phyloP scores from a whole-genome alignment of 2,888 invertebrate genomes.

The Drosophila seclusa region DNA sequence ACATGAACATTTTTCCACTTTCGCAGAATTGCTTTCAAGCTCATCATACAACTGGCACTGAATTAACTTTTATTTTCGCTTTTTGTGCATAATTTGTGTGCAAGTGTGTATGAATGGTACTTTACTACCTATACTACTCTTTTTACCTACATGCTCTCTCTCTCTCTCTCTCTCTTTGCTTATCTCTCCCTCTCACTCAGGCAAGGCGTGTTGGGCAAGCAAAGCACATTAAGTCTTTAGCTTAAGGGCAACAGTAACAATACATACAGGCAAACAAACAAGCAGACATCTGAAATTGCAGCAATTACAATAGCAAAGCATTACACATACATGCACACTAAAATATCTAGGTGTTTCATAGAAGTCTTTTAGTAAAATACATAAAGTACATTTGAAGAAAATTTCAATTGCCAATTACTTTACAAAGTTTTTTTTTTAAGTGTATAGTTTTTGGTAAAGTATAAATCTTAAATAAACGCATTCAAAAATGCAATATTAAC shows the following conservation, averaged over 20 bases:
- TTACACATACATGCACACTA: slow-evolving; percentile 23
- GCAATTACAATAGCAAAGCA: slow-evolving; percentile 68
- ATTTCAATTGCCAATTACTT: not conserved
- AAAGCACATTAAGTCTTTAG: slow-evolving; percentile 78
- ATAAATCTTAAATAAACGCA: not conserved
- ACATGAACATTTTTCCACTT: slow-evolving; percentile 48
- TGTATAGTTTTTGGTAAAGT: not conserved
- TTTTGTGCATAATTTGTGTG: slow-evolving; percentile 56
- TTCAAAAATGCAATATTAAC: not conserved
- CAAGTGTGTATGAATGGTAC: slow-evolving; percentile 14
- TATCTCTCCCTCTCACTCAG: slow-evolving; percentile 3
- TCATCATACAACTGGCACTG: slow-evolving; percentile 58
- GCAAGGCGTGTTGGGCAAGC: slow-evolving; percentile 31
- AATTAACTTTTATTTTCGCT: slow-evolving; percentile 61
- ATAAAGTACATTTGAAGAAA: not conserved
- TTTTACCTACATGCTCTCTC: not conserved
- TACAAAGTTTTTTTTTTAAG: not conserved
- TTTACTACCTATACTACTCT: slow-evolving; percentile 7
- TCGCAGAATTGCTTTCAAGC: slow-evolving; percentile 45
- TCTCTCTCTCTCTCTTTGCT: not conserved
- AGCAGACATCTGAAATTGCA: slow-evolving; percentile 69
- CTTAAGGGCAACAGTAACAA: slow-evolving; percentile 64
- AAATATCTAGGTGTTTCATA: not conserved
- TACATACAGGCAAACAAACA: slow-evolving; percentile 45
- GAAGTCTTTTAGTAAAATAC: not conserved